Evolutionary conservation across 2,888 invertebrate species (phyloP), one percentile per base, ranked within the genome.

Genomic region (Synergus gifuensis): DNA sequence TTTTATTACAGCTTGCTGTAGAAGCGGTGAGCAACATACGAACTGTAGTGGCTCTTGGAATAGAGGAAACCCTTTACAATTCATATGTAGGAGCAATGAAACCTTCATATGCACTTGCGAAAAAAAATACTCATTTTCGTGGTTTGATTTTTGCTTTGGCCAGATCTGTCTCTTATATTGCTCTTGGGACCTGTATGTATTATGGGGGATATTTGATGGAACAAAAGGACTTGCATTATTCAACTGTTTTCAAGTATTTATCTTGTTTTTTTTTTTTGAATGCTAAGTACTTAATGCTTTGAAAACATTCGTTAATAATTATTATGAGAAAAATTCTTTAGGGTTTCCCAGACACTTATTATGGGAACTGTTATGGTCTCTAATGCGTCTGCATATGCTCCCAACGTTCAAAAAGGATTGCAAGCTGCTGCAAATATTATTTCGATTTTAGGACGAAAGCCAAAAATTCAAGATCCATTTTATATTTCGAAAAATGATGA

Each of bases 381-480:
- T 7, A 93, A 93, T 84, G 94, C 94, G 0, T 94, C 95, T 76
- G 95, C 95, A 0, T 96, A 96, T 91, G 96, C 96, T 0, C 96
- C 97, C 1, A 97, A 97, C 90, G 95, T 96, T 93, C 96, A 96
- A 87, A 96, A 96, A 92, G 97, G 96, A 60, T 93, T 96, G 63
- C 93, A 94, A 73, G 96, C 97, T 0, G 96, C 96, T 5, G 94
- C 94, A 8, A 94, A 95, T 76, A 95, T 96, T 80, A 94, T 96
- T 83, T 91, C 93, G 9, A 92, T 96, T 64, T 92, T 96, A 2
- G 93, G 94, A 77, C 93, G 95, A 77, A 90, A 93, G 85, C 96
- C 96, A 0, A 92, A 93, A 85, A 94, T 96, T 40, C 88, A 89
- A 85, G 92, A 93, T 86, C 86, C 89, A 9, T 77, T 81, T 2